A percentile compares a stretch with the other conserved stretches of the same genome.
phyloP scores from a whole-genome alignment of 2,113 vertebrate genomes.

The Sialia sialis region DNA sequence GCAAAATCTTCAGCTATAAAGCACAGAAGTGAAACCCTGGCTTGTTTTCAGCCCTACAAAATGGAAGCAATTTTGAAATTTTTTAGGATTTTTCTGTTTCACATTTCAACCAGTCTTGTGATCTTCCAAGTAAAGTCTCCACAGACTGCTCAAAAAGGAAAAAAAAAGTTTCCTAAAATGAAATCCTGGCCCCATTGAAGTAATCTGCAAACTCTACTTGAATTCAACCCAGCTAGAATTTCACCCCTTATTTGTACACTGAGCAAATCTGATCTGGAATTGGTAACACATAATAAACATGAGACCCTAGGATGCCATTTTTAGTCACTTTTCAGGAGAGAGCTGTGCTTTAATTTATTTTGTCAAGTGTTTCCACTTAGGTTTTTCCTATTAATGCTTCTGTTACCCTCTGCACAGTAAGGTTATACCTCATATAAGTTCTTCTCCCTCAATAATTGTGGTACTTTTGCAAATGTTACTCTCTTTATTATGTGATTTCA shows the following conservation, averaged over 20 bases:
- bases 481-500: slow-evolving; percentile 48
- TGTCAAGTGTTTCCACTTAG: slow-evolving; percentile 68
- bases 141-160: neutral
- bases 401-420: slow-evolving; percentile 31
- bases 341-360: slow-evolving; percentile 58
- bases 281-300: slow-evolving; percentile 65
- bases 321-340: slow-evolving; percentile 49
- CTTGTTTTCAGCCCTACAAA: slow-evolving; percentile 2
- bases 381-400: slow-evolving; percentile 58
- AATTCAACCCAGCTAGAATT: slow-evolving; percentile 45
- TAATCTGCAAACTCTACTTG: slow-evolving; percentile 37
- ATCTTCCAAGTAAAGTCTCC: slow-evolving; percentile 8
- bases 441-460: slow-evolving; percentile 39
- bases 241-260: slow-evolving; percentile 58
- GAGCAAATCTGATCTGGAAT: slow-evolving; percentile 59
- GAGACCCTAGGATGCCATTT: slow-evolving; percentile 56
- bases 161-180: neutral
- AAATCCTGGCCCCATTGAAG: slow-evolving; percentile 28
- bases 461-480: slow-evolving; percentile 32
- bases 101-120: slow-evolving; percentile 1
- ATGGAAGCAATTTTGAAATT: slow-evolving; percentile 18
- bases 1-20: neutral
- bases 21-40: neutral
- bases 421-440: slow-evolving; percentile 43
- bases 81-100: slow-evolving; percentile 31